These are phyloP conservation scores for Zoanthus solanderi DNA, from an alignment of 92 coral and sea anemone species.

Conservation along the genomic window DNA sequence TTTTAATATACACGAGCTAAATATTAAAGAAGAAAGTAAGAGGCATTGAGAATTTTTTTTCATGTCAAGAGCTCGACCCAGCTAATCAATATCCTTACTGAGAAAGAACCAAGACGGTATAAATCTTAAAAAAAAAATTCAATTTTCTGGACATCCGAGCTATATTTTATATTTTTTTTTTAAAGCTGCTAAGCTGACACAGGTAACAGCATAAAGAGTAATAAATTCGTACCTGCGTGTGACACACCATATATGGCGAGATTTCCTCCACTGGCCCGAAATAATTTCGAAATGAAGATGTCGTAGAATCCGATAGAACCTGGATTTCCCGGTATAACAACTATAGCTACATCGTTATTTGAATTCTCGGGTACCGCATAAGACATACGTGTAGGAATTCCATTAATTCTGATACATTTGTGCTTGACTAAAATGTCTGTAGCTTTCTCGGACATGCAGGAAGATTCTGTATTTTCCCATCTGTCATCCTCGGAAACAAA, in stretches of 20 bases:
- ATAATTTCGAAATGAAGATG: slow-evolving; percentile 50
- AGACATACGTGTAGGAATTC: slow-evolving; percentile 58
- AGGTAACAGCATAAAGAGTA: not conserved
- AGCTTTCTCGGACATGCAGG: slow-evolving; percentile 31
- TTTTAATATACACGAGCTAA: not conserved
- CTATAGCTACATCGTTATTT: not conserved
- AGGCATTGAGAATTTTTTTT: not conserved
- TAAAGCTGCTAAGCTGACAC: not conserved
- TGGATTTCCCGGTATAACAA: not conserved
- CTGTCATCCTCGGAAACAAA: slow-evolving; percentile 34
- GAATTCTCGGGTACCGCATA: not conserved
- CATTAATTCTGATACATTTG: slow-evolving; percentile 23
- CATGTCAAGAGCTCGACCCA: not conserved
- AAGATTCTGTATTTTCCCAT: not conserved
- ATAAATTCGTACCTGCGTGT: slow-evolving; percentile 56
- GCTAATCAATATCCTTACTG: no score
- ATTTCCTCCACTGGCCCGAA: slow-evolving; percentile 31
- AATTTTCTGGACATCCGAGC: not conserved
- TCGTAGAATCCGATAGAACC: slow-evolving; percentile 53
- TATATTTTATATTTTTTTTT: not conserved
- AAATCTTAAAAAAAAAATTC: not conserved
- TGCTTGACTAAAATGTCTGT: slow-evolving; percentile 36
- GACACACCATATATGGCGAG: slow-evolving; percentile 61
- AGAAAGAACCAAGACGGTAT: not conserved
- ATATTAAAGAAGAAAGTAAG: not conserved